These are phyloP conservation scores for Typhlichthys subterraneus DNA, from an alignment of 2,797 vertebrate genomes.

Conservation along the genomic window DNA sequence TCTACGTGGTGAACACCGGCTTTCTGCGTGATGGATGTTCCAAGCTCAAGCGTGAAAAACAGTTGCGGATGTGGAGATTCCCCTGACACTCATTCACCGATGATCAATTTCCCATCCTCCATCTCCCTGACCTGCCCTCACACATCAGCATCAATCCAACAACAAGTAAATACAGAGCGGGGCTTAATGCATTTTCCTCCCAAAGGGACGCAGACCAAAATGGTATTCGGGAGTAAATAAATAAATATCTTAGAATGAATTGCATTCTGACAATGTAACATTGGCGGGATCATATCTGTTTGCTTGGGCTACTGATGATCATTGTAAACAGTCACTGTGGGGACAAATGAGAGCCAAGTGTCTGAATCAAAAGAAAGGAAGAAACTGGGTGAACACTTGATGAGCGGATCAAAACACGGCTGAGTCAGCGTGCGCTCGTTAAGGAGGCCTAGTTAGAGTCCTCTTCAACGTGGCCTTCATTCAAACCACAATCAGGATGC, in stretches of 20 bases:
- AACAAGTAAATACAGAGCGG: conserved; percentile 73
- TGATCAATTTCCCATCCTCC: conserved; percentile 77
- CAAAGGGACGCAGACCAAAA: conserved; percentile 57
- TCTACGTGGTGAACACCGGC: conserved; percentile 49
- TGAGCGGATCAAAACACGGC: conserved; percentile 53
- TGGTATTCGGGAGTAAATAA: conserved; percentile 49
- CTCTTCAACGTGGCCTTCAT: conserved; percentile 52
- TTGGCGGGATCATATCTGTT: neutral
- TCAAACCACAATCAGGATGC: conserved; percentile 65
- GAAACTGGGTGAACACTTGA: conserved; percentile 25
- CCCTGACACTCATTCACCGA: conserved; percentile 69
- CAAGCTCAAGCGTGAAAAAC: conserved; percentile 65
- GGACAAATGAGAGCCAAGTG: conserved; percentile 13
- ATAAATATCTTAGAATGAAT: conserved; percentile 54
- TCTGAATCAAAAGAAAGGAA: conserved; percentile 28
- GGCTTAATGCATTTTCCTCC: conserved; percentile 75
- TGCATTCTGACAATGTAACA: conserved; percentile 39
- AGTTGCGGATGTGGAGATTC: conserved; percentile 69
- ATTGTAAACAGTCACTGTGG: conserved; percentile 15
- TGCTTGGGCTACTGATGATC: neutral
- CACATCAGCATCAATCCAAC: conserved; percentile 71
- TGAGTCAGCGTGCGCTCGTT: conserved; percentile 48
- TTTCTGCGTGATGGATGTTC: conserved; percentile 62
- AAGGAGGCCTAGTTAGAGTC: conserved; percentile 59
- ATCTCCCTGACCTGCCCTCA: conserved; percentile 56